Conservation (phyloP, 2,888 invertebrate species). For the Ectemnius cavifrons region DNA sequence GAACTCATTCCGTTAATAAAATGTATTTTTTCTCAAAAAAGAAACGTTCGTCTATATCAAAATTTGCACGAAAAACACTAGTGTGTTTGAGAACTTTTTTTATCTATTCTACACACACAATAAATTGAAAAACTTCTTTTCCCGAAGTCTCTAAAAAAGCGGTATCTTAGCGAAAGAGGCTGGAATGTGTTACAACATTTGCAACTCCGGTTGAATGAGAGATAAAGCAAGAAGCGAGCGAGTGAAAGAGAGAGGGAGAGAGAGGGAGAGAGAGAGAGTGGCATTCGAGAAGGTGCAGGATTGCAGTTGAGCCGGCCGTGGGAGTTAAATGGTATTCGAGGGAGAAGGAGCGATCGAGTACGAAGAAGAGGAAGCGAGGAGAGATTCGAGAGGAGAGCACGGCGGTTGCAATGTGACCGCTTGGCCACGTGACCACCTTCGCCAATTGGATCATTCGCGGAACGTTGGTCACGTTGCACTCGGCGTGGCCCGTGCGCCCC, state of each 20-base stretch:
- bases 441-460: slow-evolving; percentile 65
- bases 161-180: neutral
- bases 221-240: neutral
- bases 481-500: slow-evolving; percentile 78
- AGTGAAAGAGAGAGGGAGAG: neutral
- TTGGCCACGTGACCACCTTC: slow-evolving; percentile 66
- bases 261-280: neutral
- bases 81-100: too few species aligned
- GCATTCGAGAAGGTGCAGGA: neutral
- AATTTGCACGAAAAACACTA: too few species aligned
- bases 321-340: too few species aligned
- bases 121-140: too few species aligned
- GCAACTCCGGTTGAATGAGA: neutral
- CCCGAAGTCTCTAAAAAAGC: too few species aligned
- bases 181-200: neutral
- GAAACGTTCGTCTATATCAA: too few species aligned
- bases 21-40: too few species aligned
- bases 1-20: too few species aligned
- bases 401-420: slow-evolving; percentile 73
- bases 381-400: slow-evolving; percentile 54
- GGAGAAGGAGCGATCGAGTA: neutral
- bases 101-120: too few species aligned
- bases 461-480: slow-evolving; percentile 81
- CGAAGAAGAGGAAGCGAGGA: slow-evolving; percentile 10
- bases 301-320: too few species aligned